These are phyloP conservation scores for Micropoecilia bifurca DNA, from an alignment of 2,797 vertebrate genomes.

Conservation along the genomic window DNA sequence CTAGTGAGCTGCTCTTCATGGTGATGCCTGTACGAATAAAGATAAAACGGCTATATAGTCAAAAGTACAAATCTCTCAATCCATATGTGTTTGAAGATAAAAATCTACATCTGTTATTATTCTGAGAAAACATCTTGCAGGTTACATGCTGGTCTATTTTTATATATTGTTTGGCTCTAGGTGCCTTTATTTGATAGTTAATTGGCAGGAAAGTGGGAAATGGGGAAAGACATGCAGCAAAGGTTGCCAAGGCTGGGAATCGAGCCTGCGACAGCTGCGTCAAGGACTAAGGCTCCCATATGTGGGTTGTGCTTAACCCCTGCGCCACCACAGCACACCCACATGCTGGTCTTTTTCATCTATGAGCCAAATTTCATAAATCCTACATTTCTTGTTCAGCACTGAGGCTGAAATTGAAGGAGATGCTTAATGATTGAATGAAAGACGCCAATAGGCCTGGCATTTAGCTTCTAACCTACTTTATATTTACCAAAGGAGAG, in stretches of 20 bases:
- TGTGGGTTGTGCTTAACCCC: too few relatives aligned
- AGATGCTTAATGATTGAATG: neutral
- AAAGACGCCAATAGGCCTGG: neutral
- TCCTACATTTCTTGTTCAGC: neutral
- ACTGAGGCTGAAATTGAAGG: neutral
- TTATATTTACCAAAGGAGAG: neutral
- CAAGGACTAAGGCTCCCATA: too few relatives aligned
- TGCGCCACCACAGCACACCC: too few relatives aligned
- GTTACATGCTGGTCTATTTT: neutral
- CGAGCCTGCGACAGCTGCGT: too few relatives aligned
- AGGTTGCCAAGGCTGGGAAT: too few relatives aligned
- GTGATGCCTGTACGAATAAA: slow-evolving; percentile 71
- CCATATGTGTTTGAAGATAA: neutral
- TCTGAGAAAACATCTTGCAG: neutral
- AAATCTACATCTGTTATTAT: neutral
- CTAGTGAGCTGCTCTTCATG: slow-evolving; percentile 52
- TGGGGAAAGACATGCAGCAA: too few relatives aligned
- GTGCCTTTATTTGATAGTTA: too few relatives aligned
- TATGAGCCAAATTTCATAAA: neutral
- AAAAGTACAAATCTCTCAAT: neutral
- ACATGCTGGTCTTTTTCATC: too few relatives aligned
- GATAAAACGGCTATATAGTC: neutral
- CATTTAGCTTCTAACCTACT: neutral
- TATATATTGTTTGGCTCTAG: too few relatives aligned
- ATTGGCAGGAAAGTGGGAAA: too few relatives aligned